Evolutionary conservation across 2,113 vertebrate species (phyloP).

Genomic region (Neolamprologus hecqui): DNA sequence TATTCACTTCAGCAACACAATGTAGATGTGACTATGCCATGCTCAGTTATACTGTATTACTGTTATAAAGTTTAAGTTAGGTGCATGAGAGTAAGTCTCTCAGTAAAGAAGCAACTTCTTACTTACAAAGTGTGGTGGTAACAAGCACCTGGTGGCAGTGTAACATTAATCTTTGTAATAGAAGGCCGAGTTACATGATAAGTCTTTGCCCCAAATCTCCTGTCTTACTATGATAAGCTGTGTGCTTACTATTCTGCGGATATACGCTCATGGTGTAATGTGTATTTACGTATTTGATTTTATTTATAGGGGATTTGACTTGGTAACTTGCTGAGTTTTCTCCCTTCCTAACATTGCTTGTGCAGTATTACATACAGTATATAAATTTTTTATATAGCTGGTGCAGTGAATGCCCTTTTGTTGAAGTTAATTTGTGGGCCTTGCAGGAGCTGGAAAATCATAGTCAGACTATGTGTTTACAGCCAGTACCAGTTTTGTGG

Average conservation of each 20-base stretch:
- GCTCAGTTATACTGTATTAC: not conserved
- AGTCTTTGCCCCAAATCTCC: not conserved
- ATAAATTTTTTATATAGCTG: not conserved
- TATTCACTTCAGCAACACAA: not conserved
- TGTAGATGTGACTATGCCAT: not conserved
- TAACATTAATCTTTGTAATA: not conserved
- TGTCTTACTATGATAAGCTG: not conserved
- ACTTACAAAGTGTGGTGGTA: not conserved
- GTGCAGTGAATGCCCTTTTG: conserved; percentile 13
- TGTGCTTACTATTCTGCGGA: not conserved
- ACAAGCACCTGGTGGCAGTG: conserved; percentile 20
- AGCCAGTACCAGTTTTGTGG: not conserved
- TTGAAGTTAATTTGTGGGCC: conserved; percentile 2
- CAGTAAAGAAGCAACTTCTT: not conserved
- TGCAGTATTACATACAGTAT: not conserved
- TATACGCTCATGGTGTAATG: not conserved
- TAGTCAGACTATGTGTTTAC: conserved; percentile 20
- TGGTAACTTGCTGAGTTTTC: not conserved
- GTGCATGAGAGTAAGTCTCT: not conserved
- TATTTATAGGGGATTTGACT: not conserved
- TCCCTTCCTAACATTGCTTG: not conserved
- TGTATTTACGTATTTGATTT: not conserved
- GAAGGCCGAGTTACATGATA: not conserved
- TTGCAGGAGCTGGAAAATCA: conserved; percentile 21
- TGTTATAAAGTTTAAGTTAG: not conserved